Conservation (phyloP, 1,140 invertebrate species). For the Temnothorax curvispinosus region DNA sequence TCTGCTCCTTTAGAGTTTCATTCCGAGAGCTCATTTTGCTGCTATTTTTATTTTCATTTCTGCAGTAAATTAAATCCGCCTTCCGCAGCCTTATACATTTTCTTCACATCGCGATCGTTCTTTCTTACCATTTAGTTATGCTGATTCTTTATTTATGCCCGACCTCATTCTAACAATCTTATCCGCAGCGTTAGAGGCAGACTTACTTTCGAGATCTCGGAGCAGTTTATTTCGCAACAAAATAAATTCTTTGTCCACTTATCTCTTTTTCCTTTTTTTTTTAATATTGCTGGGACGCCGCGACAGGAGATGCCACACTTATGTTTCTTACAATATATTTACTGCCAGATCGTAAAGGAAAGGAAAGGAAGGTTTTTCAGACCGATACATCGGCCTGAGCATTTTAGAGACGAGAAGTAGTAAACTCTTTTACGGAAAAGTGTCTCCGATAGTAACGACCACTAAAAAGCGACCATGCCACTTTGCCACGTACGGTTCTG, state of each 20-base stretch:
- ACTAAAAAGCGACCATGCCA: constrained; percentile 61
- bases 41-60: constrained; percentile 23
- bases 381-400: constrained; percentile 41
- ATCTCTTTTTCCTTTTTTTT: neutral
- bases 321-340: constrained; percentile 48
- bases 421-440: constrained; percentile 63
- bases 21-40: constrained; percentile 13
- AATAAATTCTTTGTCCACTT: constrained; percentile 25
- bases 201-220: neutral
- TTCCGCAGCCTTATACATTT: neutral
- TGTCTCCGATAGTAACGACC: constrained; percentile 65
- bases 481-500: constrained; percentile 57
- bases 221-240: neutral
- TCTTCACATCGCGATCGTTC: constrained; percentile 18
- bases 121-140: neutral
- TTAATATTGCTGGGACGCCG: neutral
- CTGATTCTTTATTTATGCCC: neutral
- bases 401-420: constrained; percentile 43
- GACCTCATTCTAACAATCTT: neutral
- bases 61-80: constrained; percentile 42
- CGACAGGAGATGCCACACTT: constrained; percentile 35
- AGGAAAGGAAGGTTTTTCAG: constrained; percentile 40
- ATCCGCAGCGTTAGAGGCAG: neutral
- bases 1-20: constrained; percentile 10
- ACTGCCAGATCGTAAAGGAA: constrained; percentile 33